phyloP scores from a whole-genome alignment of 1,140 invertebrate genomes.

The Vanessa tameamea region DNA sequence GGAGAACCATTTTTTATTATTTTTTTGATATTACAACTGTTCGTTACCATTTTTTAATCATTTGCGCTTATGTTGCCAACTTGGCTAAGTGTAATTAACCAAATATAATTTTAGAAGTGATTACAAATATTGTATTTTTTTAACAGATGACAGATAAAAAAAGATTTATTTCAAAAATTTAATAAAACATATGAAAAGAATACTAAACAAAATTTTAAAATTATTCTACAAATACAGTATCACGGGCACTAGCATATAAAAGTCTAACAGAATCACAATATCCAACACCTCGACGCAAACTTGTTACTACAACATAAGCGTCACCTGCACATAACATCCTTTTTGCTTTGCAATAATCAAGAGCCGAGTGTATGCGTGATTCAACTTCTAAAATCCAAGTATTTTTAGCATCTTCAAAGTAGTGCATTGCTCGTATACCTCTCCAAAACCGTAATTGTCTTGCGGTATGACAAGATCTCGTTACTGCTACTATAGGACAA shows the following conservation, averaged over 20 bases:
- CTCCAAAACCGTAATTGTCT: constrained; percentile 86
- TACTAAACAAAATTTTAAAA: neutral
- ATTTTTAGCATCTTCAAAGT: constrained; percentile 73
- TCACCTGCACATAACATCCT: constrained; percentile 85
- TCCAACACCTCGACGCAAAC: constrained; percentile 87
- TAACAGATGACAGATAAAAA: neutral
- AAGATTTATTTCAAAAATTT: neutral
- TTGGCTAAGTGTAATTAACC: too few relatives aligned
- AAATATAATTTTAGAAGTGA: too few relatives aligned
- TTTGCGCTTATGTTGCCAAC: too few relatives aligned
- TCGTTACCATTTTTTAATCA: too few relatives aligned
- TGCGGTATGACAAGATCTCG: constrained; percentile 84
- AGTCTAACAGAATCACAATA: constrained; percentile 89
- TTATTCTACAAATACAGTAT: constrained; percentile 59
- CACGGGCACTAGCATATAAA: constrained; percentile 80
- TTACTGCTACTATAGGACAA: constrained; percentile 89
- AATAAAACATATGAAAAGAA: neutral
- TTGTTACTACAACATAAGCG: constrained; percentile 87
- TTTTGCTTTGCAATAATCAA: constrained; percentile 85
- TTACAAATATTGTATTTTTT: neutral
- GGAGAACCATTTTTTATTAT: too few relatives aligned
- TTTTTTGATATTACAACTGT: too few relatives aligned
- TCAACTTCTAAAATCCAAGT: constrained; percentile 89
- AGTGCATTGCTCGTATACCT: constrained; percentile 86
- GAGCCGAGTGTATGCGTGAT: constrained; percentile 84